These are phyloP conservation scores for Leptura quadrifasciata DNA, from an alignment of 2,888 invertebrate species.

Conservation along the genomic window DNA sequence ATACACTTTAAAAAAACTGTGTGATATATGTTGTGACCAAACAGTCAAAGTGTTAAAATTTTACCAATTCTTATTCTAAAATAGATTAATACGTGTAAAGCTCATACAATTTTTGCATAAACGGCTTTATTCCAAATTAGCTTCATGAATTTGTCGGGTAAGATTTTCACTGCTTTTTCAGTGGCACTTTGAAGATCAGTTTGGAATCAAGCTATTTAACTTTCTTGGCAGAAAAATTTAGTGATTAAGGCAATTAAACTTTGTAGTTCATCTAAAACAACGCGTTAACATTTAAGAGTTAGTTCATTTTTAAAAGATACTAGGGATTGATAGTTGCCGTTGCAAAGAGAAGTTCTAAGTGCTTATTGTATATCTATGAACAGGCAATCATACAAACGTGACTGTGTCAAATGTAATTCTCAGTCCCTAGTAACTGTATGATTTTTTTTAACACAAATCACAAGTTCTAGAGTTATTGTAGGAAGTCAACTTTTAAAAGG, in stretches of 20 bases:
- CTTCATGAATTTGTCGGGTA: slow-evolving; percentile 12
- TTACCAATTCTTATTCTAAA: slow-evolving; percentile 41
- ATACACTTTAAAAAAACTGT: slow-evolving; percentile 35
- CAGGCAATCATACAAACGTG: slow-evolving; percentile 5
- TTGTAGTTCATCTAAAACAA: slow-evolving; percentile 34
- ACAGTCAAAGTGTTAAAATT: slow-evolving; percentile 41
- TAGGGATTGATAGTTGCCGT: slow-evolving; percentile 24
- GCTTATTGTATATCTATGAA: not conserved
- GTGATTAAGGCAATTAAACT: slow-evolving; percentile 34
- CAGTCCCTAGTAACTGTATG: slow-evolving; percentile 27
- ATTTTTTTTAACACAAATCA: slow-evolving; percentile 23
- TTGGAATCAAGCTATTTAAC: slow-evolving; percentile 35
- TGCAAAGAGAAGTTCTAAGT: not conserved
- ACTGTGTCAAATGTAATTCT: not conserved
- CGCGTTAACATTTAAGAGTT: slow-evolving; percentile 32
- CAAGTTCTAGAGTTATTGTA: not conserved
- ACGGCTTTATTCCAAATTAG: slow-evolving; percentile 38
- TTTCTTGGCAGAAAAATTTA: slow-evolving; percentile 36
- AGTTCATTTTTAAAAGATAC: slow-evolving; percentile 19
- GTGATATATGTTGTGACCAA: slow-evolving; percentile 41
- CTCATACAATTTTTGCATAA: slow-evolving; percentile 24
- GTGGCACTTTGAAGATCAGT: slow-evolving; percentile 1
- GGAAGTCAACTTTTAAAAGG: not conserved
- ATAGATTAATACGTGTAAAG: slow-evolving; percentile 36
- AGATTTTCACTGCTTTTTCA: slow-evolving; percentile 26